Evolutionary conservation across 2,888 invertebrate species (phyloP), one percentile per base, ranked within the genome.

Genomic region (Venustoraphidia nigricollis): DNA sequence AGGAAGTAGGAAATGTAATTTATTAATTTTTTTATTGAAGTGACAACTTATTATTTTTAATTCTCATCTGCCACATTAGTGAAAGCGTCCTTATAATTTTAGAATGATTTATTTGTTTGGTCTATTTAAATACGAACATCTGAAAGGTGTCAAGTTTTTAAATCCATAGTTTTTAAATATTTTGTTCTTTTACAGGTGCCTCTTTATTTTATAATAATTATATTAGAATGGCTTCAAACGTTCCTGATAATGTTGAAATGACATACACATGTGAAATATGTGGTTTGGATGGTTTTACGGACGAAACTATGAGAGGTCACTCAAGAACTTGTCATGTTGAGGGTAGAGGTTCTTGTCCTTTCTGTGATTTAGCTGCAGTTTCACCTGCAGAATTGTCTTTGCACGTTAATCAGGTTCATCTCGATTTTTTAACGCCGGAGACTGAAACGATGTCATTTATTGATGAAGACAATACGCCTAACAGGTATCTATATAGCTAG

Each of bases 321-420:
- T 86, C 87, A 51, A 72, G 83, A 48, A 75, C 82, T 42, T 82
- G 79, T 55, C 89, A 89, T 62, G 78, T 89, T 9, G 83, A 84
- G 52, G 85, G 85, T 1, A 77, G 81, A 53, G 80, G 81, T 9
- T 80, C 81, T 45, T 89, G 89, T 60, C 89, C 89, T 1, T 86
- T 89, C 62, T 89, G 90, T 64, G 84, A 85, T 62, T 75, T 85
- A 53, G 76, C 78, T 11, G 77, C 79, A 52, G 78, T 82, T 41
- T 79, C 82, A 10, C 79, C 83, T 14, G 77, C 81, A 6, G 85
- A 87, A 59, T 76, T 90, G 57, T 69, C 84, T 53, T 69, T 81
- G 2, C 90, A 89, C 61, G 88, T 89, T 2, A 87, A 88, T 63
- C 79, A 81, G 55, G 85, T 82, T n/a, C 90, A 90, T 66, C 71